Percentiles rank a stretch among this genome's conserved stretches.
Conservation (phyloP, 2,888 invertebrate species). For the Troides helena region DNA sequence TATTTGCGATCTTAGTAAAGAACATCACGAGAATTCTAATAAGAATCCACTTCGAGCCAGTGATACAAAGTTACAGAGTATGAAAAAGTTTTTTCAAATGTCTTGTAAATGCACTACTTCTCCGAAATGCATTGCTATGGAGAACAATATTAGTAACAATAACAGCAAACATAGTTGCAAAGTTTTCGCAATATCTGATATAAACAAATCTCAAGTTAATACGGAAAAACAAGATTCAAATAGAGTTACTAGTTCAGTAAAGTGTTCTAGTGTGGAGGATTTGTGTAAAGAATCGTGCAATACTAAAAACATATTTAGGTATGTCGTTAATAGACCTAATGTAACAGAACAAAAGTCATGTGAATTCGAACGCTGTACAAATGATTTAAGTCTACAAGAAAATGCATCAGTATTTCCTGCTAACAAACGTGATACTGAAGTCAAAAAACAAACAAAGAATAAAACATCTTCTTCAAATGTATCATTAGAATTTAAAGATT, state of each 20-base stretch:
- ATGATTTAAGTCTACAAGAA: conserved; percentile 3
- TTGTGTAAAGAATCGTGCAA: neutral
- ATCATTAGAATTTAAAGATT: neutral
- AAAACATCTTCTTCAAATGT: neutral
- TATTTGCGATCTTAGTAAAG: neutral
- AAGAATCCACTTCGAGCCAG: conserved; percentile 4
- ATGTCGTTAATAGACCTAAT: neutral
- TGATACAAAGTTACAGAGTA: conserved; percentile 6
- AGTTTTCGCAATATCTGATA: neutral
- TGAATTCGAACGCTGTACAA: neutral
- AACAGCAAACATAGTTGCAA: neutral
- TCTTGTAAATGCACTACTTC: neutral
- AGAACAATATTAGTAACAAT: neutral
- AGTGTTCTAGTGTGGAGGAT: neutral
- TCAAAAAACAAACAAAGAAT: neutral
- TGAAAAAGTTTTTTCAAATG: conserved; percentile 1
- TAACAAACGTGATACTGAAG: neutral
- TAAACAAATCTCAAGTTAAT: neutral
- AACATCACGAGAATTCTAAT: neutral
- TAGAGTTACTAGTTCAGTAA: neutral
- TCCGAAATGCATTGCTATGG: neutral
- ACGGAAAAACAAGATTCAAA: neutral
- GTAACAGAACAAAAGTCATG: neutral
- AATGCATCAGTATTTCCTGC: neutral
- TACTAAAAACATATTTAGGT: neutral